These are phyloP conservation scores for Halichoerus grypus DNA, from an alignment of 2,113 vertebrate genomes.

Conservation along the genomic window DNA sequence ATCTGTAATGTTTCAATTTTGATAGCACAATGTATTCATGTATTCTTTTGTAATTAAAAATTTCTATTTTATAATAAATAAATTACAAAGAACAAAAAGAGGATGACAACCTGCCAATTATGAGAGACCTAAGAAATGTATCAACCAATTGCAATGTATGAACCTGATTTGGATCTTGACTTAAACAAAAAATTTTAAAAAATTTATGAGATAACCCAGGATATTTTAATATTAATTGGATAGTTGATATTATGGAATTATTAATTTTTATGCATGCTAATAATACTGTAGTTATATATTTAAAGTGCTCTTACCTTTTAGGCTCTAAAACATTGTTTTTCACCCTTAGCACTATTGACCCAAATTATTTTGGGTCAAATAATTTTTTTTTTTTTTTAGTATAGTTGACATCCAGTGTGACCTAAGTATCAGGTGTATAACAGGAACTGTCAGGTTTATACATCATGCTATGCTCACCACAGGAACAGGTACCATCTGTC, in stretches of 20 bases:
- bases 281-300: slow-evolving; percentile 22
- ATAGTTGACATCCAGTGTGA: not conserved
- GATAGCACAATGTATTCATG: not conserved
- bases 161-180: not conserved
- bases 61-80: slow-evolving; percentile 23
- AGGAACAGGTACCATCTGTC: not conserved
- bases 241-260: not conserved
- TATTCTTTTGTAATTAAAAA: slow-evolving; percentile 20
- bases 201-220: not conserved
- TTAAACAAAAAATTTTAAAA: not conserved
- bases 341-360: not conserved
- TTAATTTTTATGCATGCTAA: not conserved
- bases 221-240: not conserved
- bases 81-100: not conserved
- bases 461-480: not conserved
- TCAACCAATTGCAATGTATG: not conserved
- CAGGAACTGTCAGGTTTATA: not conserved
- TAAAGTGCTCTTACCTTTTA: not conserved
- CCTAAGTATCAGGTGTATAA: not conserved
- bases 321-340: not conserved
- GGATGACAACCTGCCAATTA: not conserved
- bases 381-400: not conserved
- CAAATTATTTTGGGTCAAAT: not conserved
- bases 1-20: slow-evolving; percentile 5
- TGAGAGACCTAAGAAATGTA: not conserved